Evolutionary conservation across 2,888 invertebrate species (phyloP), one percentile per base, ranked within the genome.

Genomic region (Amphipoea lucens): DNA sequence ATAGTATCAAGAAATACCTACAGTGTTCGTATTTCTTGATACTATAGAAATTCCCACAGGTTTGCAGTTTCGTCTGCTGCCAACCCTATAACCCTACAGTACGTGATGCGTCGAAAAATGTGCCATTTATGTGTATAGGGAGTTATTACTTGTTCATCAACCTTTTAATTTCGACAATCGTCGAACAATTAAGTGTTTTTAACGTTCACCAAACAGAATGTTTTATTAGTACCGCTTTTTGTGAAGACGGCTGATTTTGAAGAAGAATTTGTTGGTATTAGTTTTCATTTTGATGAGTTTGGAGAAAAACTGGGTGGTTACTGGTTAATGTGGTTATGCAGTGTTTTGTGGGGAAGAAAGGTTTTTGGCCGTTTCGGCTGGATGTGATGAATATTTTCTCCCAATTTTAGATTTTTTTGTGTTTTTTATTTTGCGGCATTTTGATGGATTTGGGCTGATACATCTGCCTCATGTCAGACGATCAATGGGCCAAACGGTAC

Each of bases 101-200:
- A 94, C 92, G 91, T 91, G 93, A 92, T 93, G 90, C 92, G 89
- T 91, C 90, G 91, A 92, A 92, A 92, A 91, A 91, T 91, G 91
- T 90, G 88, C 90, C 90, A 89, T 92, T 91, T 90, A 82, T 87
- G 89, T 84, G 86, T 83, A 85, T 84, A 82, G 67, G 69, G 81
- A 80, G 83, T 85, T 89, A 89, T 89, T 89, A 89, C 87, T 89
- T 89, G 89, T 87, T 85, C 89, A 87, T 89, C 89, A 89, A 87
- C 89, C 88, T 89, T 89, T 89, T 89, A 87, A 89, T 89, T 89
- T 89, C 87, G 89, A 85, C 89, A 89, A 89, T 89, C 89, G 84
- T 36, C 80, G 79, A 85, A 84, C 89, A 89, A 89, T 89, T 89
- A 89, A 84, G 45, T 81, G 89, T 89, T 85, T 86, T 89, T 87